Evolutionary conservation across 2,797 vertebrate genomes (phyloP), one percentile per base, ranked within the genome.

Genomic region (Pagetopsis macropterus): DNA sequence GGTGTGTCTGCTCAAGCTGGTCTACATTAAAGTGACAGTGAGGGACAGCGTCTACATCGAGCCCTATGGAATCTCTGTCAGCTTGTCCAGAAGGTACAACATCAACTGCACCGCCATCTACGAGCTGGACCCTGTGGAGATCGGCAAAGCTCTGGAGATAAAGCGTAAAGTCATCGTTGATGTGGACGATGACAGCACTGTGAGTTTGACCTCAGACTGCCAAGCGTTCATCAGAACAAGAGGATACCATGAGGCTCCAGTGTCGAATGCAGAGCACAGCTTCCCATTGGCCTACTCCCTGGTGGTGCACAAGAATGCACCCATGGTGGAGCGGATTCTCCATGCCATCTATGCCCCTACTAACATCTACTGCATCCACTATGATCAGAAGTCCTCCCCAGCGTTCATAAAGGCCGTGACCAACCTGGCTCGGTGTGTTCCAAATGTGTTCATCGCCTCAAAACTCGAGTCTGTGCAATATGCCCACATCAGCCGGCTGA

Each of bases 341-440:
- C 91, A 91, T n/a, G 91, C 96, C 17, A 91, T 97, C 67, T 98
- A 97, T 27, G 91, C 91, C 54, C 94, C 76, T 79, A 93, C 96
- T 31, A 99, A 98, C 82, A 80, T 98, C 82, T 99, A 98, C 76
- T 99, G 97, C 75, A 95, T 99, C 41, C 97, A 99, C 91, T 97
- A 96, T 63, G 97, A 98, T 82, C 92, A 83, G 61, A 99, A 98
- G 88, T 94, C 97, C 14, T 66, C 95, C 1, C 79, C 84, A 40
- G 63, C 70, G 4, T 99, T 99, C 81, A 96, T 95, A 75, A 80
- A 77, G 56, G 97, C 96, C 58, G 90, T 98, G 79, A 86, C 91
- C 65, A 96, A 94, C 82, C 78, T 99, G 70, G 96, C 95, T 44
- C 94, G 71, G 17, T 99, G 97, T 72, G 93, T 95, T 56, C 89